Conservation (phyloP, 2,888 invertebrate genomes). For the Matsumyia berberina region DNA sequence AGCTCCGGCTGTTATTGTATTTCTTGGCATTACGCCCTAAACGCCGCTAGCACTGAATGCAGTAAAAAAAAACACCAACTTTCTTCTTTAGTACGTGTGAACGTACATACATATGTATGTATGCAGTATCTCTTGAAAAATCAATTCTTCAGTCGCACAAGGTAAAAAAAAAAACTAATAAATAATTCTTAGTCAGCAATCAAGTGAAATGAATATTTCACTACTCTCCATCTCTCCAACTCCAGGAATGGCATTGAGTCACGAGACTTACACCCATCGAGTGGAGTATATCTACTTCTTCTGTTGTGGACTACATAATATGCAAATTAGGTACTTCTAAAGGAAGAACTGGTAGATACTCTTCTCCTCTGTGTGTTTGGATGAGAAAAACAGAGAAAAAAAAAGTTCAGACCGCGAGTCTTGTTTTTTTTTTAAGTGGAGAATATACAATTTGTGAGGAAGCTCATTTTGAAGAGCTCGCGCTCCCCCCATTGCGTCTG, state of each 20-base stretch:
- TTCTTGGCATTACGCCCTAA: constrained; percentile 71
- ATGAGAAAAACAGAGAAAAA: too few species aligned
- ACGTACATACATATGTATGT: too few species aligned
- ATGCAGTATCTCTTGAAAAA: constrained; percentile 4
- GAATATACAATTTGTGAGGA: constrained; percentile 54
- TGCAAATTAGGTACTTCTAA: constrained; percentile 61
- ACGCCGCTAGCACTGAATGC: constrained; percentile 71
- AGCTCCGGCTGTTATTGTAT: constrained; percentile 40
- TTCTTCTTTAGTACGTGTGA: constrained; percentile 36
- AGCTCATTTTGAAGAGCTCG: constrained; percentile 35
- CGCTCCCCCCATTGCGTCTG: constrained; percentile 1
- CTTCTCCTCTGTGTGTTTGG: constrained; percentile 4
- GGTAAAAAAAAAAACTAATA: constrained; percentile 38
- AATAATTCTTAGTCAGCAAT: constrained; percentile 50
- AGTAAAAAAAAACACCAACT: constrained; percentile 45
- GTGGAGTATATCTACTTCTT: constrained; percentile 20
- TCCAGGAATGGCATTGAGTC: constrained; percentile 36
- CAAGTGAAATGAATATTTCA: constrained; percentile 57
- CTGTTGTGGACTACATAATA: constrained; percentile 69
- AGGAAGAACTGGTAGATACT: constrained; percentile 8
- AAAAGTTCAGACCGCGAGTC: constrained; percentile 59
- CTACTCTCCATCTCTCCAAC: not conserved
- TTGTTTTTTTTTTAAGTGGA: constrained; percentile 46
- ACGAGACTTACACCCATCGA: constrained; percentile 55
- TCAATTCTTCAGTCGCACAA: constrained; percentile 38